Evolutionary conservation across 2,113 vertebrate genomes (phyloP).

Genomic region (Reinhardtius hippoglossoides): DNA sequence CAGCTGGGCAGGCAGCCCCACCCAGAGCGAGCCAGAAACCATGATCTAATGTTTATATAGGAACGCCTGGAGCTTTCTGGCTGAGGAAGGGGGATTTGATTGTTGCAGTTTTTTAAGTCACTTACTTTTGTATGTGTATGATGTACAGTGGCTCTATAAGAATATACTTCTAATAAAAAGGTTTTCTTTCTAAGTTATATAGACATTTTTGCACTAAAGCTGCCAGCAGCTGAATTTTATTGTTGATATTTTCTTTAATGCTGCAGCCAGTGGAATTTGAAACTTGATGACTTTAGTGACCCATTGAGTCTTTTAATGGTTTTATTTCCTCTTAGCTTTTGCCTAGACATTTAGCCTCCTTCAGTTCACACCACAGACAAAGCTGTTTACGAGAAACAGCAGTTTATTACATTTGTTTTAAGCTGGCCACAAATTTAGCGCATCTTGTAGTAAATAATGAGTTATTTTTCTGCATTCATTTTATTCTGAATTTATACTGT

Average conservation of each 20-base stretch:
- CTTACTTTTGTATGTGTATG: slow-evolving; percentile 3
- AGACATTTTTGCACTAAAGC: not conserved
- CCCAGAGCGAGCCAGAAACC: slow-evolving; percentile 49
- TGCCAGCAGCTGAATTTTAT: not conserved
- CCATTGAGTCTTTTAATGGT: not conserved
- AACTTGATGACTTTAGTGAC: slow-evolving; percentile 9
- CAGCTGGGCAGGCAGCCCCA: slow-evolving; percentile 43
- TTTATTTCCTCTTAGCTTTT: slow-evolving; percentile 1
- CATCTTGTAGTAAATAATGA: no score
- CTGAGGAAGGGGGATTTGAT: slow-evolving; percentile 27
- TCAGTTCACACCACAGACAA: not conserved
- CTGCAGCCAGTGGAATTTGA: slow-evolving; percentile 1
- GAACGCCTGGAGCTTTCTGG: slow-evolving; percentile 39
- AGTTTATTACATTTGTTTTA: no score
- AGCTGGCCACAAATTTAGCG: no score
- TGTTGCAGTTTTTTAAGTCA: slow-evolving; percentile 3
- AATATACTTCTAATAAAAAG: not conserved
- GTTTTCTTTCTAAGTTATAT: slow-evolving; percentile 2
- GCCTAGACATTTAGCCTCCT: not conserved
- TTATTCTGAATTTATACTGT: no score
- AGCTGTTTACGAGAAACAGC: not conserved
- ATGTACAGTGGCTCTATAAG: slow-evolving; percentile 5
- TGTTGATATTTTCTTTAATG: not conserved
- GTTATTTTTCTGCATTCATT: no score
- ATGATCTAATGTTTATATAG: slow-evolving; percentile 64